Evolutionary conservation across 2,888 invertebrate species (phyloP).

Genomic region (Eristalis pertinax): DNA sequence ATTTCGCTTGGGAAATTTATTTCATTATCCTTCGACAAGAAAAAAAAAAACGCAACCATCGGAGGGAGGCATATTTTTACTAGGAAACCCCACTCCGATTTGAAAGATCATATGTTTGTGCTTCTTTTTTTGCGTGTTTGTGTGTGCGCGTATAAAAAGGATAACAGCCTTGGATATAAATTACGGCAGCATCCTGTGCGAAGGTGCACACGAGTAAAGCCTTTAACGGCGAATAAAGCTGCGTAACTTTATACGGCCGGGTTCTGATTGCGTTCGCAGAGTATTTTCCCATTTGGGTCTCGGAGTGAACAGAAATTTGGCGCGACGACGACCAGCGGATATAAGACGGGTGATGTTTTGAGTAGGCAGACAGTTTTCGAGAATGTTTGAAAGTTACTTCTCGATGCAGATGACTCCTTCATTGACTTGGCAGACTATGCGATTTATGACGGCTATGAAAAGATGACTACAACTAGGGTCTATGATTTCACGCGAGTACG

Average conservation of each 20-base stretch:
- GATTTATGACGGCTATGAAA: no score
- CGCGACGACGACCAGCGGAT: no score
- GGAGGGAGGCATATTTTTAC: conserved; percentile 9
- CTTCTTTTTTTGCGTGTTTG: no score
- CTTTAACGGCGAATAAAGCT: not conserved
- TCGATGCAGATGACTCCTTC: no score
- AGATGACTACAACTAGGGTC: no score
- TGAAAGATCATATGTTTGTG: not conserved
- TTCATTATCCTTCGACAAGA: conserved; percentile 10
- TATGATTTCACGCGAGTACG: no score
- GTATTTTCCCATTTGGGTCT: not conserved
- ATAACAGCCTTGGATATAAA: not conserved
- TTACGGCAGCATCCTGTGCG: not conserved
- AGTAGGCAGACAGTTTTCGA: no score
- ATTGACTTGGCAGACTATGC: no score
- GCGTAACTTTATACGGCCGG: not conserved
- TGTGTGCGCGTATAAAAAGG: not conserved
- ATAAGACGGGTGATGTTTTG: no score
- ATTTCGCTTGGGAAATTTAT: conserved; percentile 29
- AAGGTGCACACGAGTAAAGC: not conserved
- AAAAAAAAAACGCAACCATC: not conserved
- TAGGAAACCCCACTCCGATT: conserved; percentile 2
- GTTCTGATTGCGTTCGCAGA: not conserved
- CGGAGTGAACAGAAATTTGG: no score
- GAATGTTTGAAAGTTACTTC: no score